Conservation (phyloP, 2,888 invertebrate species). For the Coenonympha glycerion region DNA sequence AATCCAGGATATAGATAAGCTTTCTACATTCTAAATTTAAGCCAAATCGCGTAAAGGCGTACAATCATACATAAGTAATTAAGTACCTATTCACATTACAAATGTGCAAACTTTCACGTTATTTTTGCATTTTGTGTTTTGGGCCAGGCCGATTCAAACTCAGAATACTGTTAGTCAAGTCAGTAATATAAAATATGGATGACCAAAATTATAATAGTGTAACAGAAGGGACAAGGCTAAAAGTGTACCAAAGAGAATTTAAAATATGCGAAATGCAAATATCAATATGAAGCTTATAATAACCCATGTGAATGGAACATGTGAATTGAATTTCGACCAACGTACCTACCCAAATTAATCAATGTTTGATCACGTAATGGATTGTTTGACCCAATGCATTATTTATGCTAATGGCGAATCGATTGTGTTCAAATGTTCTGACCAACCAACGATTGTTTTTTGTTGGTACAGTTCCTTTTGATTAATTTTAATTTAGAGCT, state of each 20-base stretch:
- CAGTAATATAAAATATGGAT: no score
- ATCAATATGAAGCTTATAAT: constrained; percentile 2
- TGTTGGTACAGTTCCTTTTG: background rate
- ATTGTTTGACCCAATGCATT: constrained; percentile 14
- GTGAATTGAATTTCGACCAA: constrained; percentile 9
- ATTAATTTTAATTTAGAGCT: background rate
- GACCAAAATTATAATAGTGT: no score
- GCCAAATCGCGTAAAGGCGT: no score
- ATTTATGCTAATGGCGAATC: constrained; percentile 12
- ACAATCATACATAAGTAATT: no score
- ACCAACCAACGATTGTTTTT: constrained; percentile 7
- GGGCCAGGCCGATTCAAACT: no score
- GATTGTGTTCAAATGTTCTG: constrained; percentile 9
- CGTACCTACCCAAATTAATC: constrained; percentile 14
- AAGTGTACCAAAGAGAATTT: background rate
- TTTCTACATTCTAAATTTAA: no score
- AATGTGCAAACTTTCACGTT: no score
- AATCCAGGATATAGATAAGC: no score
- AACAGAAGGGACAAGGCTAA: no score
- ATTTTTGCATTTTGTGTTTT: no score
- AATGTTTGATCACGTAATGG: constrained; percentile 18
- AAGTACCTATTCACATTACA: no score
- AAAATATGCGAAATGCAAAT: background rate
- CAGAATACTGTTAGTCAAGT: no score
- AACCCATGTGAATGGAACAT: constrained; percentile 7